Evolutionary conservation across 2,113 vertebrate species (phyloP), one percentile per base, ranked within the genome.

Genomic region (Notarius lentiginosus): DNA sequence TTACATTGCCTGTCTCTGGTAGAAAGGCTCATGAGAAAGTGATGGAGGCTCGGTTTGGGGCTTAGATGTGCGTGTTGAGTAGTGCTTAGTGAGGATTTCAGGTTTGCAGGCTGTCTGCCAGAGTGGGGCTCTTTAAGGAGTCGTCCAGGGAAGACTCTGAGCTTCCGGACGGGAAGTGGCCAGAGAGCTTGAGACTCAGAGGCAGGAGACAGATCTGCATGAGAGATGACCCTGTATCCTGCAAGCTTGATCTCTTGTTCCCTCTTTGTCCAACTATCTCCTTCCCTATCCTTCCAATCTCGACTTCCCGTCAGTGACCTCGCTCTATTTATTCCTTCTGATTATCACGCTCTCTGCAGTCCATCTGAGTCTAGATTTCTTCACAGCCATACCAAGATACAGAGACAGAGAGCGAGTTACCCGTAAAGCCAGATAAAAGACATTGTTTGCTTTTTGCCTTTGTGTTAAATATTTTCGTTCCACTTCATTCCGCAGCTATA

Each of bases 91-190:
- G 65, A 68, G 76, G 88, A 89, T 84, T 84, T 75, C 53, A 82
- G 80, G 63, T 61, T 83, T 83, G 66, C 24, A 77, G 81, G 51
- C 84, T 47, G 18, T 55, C 75, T 86, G 80, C 75, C 58, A 58
- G 63, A 68, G 73, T 27, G 68, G 53, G 63, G 49, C 66, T 82
- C 88, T 79, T 61, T 86, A 61, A 83, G 72, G 55, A 79, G 77
- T 75, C 47, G 18, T 88, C 77, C 55, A 81, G 68, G 83, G 68
- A 84, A 82, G 77, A 82, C 66, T 47, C 66, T 10, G 79, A 61
- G 68, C 84, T 88, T 89, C 88, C 84, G 82, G 81, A 79, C 68
- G 49, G 84, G 84, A 89, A 72, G 84, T 79, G 73, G 56, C 18
- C 63, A 51, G 61, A 72, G 84, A 17, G 81, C 73, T 79, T 22